Percentiles rank a stretch among this genome's conserved stretches.
These are phyloP conservation scores for Catotricha subobsoleta DNA, from an alignment of 2,888 invertebrate genomes.

Conservation along the genomic window DNA sequence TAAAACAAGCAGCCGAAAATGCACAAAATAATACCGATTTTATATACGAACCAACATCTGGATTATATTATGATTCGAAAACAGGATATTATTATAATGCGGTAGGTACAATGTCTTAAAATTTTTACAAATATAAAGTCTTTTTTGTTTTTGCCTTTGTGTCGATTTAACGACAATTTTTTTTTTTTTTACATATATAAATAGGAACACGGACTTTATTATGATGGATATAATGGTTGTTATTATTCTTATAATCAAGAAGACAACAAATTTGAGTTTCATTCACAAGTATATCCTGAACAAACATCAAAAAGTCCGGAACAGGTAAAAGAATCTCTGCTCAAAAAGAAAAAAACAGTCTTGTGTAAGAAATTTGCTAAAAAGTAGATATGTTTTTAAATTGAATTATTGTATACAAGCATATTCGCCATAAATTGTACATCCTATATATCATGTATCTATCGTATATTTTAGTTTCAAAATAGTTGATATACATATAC, in stretches of 20 bases:
- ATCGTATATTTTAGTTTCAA: too few relatives aligned
- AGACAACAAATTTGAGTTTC: slow-evolving; percentile 57
- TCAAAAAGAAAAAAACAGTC: neutral
- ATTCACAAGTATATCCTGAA: slow-evolving; percentile 53
- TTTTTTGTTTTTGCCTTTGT: neutral
- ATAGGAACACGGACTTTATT: slow-evolving; percentile 72
- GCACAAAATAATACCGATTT: slow-evolving; percentile 58
- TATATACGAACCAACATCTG: slow-evolving; percentile 71
- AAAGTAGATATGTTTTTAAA: neutral
- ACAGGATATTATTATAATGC: slow-evolving; percentile 84
- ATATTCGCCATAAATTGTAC: too few relatives aligned
- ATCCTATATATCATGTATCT: too few relatives aligned
- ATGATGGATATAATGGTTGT: slow-evolving; percentile 67
- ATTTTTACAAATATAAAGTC: too few relatives aligned
- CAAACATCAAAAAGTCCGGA: too few relatives aligned
- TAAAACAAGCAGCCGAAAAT: slow-evolving; percentile 54
- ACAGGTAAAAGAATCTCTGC: too few relatives aligned
- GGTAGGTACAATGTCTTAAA: slow-evolving; percentile 42
- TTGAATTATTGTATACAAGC: too few relatives aligned
- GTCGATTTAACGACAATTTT: neutral
- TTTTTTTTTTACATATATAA: neutral
- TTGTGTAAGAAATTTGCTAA: neutral
- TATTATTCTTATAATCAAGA: slow-evolving; percentile 69
- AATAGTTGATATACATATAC: too few relatives aligned
- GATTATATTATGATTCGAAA: slow-evolving; percentile 74